Percentiles rank a stretch among this genome's conserved stretches.
Evolutionary conservation across 2,113 vertebrate species (phyloP).

Genomic region (Daubentonia madagascariensis): DNA sequence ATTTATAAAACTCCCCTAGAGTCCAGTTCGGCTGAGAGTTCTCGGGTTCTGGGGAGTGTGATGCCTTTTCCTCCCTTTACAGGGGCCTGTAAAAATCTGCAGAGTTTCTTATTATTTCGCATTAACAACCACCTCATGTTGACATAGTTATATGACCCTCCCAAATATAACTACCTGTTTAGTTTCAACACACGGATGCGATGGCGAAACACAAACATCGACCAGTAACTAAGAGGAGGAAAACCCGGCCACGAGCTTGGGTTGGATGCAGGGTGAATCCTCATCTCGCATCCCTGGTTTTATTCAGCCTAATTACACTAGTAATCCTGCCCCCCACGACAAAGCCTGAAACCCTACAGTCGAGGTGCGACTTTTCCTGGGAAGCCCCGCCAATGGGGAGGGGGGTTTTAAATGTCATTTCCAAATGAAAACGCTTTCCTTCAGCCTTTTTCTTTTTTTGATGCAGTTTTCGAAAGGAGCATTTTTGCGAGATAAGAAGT

Average conservation of each 20-base stretch:
- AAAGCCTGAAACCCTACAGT: conserved; percentile 51
- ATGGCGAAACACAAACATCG: conserved; percentile 26
- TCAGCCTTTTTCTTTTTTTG: conserved; percentile 65
- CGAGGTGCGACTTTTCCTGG: conserved; percentile 63
- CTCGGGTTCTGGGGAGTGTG: background rate
- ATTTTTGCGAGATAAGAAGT: conserved; percentile 84
- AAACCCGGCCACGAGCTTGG: background rate
- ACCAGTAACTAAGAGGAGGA: conserved; percentile 29
- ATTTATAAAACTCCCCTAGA: conserved; percentile 19
- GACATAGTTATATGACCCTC: conserved; percentile 57
- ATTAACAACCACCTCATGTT: conserved; percentile 19
- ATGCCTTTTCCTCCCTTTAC: conserved; percentile 24
- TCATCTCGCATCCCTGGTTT: conserved; percentile 55
- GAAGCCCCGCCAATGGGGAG: conserved; percentile 50
- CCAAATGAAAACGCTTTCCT: conserved; percentile 75
- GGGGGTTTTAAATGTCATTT: conserved; percentile 78
- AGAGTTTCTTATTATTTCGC: conserved; percentile 34
- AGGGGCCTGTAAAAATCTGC: conserved; percentile 16
- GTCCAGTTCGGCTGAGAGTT: conserved; percentile 2
- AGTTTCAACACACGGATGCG: conserved; percentile 19
- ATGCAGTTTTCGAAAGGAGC: conserved; percentile 83
- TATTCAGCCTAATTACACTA: conserved; percentile 74
- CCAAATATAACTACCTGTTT: conserved; percentile 51
- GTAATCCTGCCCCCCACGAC: conserved; percentile 73
- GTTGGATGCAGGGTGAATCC: conserved; percentile 55